Conservation (phyloP, 2,113 vertebrate genomes). For the Pterocles gutturalis region DNA sequence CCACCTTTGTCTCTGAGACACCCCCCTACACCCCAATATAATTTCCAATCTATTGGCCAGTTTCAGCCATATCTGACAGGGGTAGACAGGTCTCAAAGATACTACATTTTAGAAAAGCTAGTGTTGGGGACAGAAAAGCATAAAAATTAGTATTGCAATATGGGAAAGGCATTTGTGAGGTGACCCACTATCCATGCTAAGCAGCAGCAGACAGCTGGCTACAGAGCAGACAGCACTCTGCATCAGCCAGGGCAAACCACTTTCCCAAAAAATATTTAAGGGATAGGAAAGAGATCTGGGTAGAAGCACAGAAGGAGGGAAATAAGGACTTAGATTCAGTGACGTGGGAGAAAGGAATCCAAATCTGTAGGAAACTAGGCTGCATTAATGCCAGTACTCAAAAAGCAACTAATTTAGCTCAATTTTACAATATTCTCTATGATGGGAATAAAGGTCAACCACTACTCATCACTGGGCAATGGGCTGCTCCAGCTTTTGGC, state of each 20-base stretch:
- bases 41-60: neutral
- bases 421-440: neutral
- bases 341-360: neutral
- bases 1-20: neutral
- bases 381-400: neutral
- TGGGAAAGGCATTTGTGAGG: neutral
- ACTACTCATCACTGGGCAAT: neutral
- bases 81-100: neutral
- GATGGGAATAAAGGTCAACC: conserved; percentile 25
- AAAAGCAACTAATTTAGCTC: neutral
- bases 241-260: neutral
- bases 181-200: neutral
- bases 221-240: neutral
- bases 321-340: neutral
- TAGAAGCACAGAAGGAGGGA: neutral
- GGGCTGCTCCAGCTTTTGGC: neutral
- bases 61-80: neutral
- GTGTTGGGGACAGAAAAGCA: neutral
- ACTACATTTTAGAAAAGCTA: neutral
- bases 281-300: neutral
- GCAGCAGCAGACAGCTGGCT: neutral
- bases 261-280: neutral
- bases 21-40: neutral
- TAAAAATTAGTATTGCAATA: neutral
- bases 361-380: neutral